phyloP scores from a whole-genome alignment of 2,888 invertebrate genomes.

The Eristalis tenax region DNA sequence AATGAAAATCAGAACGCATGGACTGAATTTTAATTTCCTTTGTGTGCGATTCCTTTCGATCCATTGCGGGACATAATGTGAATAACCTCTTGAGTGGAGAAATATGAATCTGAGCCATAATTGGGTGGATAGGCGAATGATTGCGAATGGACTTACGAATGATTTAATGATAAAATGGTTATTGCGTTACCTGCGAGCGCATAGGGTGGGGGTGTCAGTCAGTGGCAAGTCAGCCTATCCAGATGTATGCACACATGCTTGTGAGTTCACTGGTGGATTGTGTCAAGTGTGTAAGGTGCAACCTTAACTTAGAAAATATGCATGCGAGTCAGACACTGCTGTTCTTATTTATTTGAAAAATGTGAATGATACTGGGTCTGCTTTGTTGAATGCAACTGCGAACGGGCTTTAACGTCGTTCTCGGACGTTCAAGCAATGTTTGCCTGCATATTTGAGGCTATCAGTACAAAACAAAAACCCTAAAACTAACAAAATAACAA shows the following conservation, averaged over 20 bases:
- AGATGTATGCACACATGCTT: neutral
- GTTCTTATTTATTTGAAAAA: too few relatives aligned
- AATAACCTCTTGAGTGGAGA: constrained; percentile 40
- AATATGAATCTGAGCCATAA: neutral
- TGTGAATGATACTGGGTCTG: too few relatives aligned
- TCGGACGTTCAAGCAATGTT: too few relatives aligned
- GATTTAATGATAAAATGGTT: neutral
- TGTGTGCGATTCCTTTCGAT: constrained; percentile 29
- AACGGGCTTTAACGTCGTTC: too few relatives aligned
- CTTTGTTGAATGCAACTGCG: too few relatives aligned
- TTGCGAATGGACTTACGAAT: constrained; percentile 1
- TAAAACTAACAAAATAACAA: too few relatives aligned
- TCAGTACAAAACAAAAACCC: too few relatives aligned
- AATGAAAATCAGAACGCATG: constrained; percentile 47
- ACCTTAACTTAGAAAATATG: neutral
- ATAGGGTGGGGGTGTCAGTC: neutral
- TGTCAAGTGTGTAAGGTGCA: neutral
- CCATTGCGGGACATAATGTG: constrained; percentile 36
- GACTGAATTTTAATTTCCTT: constrained; percentile 58
- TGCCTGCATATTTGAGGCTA: too few relatives aligned
- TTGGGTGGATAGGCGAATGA: neutral
- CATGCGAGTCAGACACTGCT: too few relatives aligned
- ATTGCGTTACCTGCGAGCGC: neutral
- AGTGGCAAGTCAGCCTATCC: too few relatives aligned
- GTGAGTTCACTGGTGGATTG: neutral